phyloP scores from a whole-genome alignment of 2,113 vertebrate species.

The Tenrec ecaudatus region DNA sequence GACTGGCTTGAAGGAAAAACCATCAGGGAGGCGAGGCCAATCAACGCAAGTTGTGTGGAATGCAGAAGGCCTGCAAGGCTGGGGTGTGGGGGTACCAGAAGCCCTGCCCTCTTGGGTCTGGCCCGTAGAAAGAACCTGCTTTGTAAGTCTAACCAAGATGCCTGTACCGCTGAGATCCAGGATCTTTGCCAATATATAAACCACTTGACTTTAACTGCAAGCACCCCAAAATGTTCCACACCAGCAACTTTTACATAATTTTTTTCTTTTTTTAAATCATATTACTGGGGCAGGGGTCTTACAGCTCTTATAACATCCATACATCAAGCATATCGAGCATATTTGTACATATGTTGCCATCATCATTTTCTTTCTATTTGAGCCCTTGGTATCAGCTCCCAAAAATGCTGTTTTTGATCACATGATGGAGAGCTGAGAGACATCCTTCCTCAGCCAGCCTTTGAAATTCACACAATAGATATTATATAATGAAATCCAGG shows the following conservation, averaged over 20 bases:
- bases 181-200: neutral
- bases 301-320: too few species aligned
- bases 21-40: accelerated
- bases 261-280: neutral
- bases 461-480: conserved; percentile 1
- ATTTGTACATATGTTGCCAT: too few species aligned
- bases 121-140: neutral
- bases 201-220: neutral
- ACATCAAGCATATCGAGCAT: too few species aligned
- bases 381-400: too few species aligned
- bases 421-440: neutral
- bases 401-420: neutral
- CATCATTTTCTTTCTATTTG: too few species aligned
- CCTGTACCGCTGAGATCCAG: neutral
- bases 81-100: neutral
- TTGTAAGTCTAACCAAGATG: neutral
- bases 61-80: too few species aligned
- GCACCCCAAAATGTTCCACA: neutral
- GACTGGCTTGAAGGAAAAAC: too few species aligned
- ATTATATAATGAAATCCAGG: neutral
- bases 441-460: neutral
- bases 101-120: neutral
- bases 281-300: too few species aligned
- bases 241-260: neutral
- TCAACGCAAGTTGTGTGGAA: neutral